These are phyloP conservation scores for Psylliodes chrysocephalus DNA, from an alignment of 2,888 invertebrate genomes.

Conservation along the genomic window DNA sequence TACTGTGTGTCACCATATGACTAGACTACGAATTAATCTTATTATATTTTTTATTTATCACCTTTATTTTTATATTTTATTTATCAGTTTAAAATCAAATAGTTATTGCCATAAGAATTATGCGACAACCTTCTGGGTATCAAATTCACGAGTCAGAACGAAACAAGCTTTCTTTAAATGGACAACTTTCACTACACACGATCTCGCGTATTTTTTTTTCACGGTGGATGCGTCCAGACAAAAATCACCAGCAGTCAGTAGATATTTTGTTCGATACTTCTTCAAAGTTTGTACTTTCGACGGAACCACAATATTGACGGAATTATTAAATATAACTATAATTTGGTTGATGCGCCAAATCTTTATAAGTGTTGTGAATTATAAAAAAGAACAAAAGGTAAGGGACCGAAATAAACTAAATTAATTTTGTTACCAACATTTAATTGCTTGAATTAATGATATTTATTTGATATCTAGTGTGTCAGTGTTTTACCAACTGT, in stretches of 20 bases:
- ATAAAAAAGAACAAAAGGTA: too few species aligned
- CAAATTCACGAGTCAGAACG: conserved; percentile 5
- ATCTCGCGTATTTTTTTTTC: conserved; percentile 13
- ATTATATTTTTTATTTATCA: too few species aligned
- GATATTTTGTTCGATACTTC: neutral
- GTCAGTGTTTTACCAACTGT: too few species aligned
- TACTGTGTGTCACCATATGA: too few species aligned
- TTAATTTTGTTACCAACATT: too few species aligned
- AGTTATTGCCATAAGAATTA: neutral
- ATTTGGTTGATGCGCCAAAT: neutral
- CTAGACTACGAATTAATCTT: too few species aligned
- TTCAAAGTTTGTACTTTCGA: neutral
- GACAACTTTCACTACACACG: conserved; percentile 15
- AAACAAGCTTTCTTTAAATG: conserved; percentile 26
- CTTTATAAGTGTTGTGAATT: neutral
- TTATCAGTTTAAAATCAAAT: conserved; percentile 6
- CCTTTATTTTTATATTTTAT: too few species aligned
- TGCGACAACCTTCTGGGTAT: neutral
- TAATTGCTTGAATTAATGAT: too few species aligned
- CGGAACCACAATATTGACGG: too few species aligned
- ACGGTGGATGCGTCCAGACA: neutral
- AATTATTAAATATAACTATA: neutral
- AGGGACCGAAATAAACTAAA: too few species aligned
- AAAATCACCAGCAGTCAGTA: neutral
- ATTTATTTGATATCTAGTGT: too few species aligned